A percentile compares a stretch with the other conserved stretches of the same genome.
phyloP scores from a whole-genome alignment of 2,797 vertebrate species.

The Hafferia zeledoni region DNA sequence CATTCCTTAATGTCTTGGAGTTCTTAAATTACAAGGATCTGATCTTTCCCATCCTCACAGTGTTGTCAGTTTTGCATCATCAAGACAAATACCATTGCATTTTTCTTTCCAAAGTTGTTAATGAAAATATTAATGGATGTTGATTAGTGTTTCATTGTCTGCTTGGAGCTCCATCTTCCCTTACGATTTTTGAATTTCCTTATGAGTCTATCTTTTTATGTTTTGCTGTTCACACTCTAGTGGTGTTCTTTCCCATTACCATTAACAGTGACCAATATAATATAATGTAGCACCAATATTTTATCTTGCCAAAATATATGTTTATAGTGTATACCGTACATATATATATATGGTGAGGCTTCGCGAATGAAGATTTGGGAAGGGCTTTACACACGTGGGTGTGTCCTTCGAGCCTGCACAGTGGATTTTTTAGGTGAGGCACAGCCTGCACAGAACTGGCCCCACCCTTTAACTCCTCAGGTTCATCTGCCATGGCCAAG shows the following conservation, averaged over 20 bases:
- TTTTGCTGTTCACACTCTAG: neutral
- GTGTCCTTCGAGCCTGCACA: no score
- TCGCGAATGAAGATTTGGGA: no score
- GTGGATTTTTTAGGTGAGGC: no score
- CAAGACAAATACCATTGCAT: neutral
- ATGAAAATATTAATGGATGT: neutral
- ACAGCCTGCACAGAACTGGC: no score
- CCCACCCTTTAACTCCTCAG: no score
- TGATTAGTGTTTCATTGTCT: neutral
- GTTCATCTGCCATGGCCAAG: no score
- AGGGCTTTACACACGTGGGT: no score
- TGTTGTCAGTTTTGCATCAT: neutral
- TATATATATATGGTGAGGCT: no score
- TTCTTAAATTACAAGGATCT: neutral
- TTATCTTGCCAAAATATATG: neutral
- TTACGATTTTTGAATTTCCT: neutral
- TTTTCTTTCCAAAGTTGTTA: neutral
- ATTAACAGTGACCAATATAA: neutral
- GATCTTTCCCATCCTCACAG: neutral
- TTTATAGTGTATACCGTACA: neutral
- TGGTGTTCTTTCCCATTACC: neutral
- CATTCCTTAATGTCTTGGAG: neutral
- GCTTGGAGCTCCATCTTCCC: neutral
- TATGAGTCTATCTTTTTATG: neutral
- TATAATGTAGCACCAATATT: neutral